Conservation (phyloP, 2,797 vertebrate genomes). For the Gila robusta region DNA sequence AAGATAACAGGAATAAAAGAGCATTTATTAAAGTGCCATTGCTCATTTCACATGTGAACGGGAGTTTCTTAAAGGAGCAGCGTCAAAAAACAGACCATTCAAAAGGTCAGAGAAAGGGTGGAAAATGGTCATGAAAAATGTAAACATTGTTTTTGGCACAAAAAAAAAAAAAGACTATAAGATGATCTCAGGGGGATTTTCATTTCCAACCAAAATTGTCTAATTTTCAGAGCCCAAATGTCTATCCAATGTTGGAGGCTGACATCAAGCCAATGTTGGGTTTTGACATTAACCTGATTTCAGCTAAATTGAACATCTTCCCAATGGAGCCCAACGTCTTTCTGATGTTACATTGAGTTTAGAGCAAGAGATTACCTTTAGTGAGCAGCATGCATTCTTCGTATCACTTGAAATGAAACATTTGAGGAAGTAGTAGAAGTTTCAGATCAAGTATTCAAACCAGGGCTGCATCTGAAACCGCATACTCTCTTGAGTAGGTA, state of each 20-base stretch:
- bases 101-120: neutral
- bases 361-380: neutral
- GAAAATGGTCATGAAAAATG: neutral
- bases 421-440: neutral
- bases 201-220: too few species aligned
- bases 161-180: too few species aligned
- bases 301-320: neutral
- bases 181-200: neutral
- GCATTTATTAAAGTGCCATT: neutral
- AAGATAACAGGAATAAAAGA: neutral
- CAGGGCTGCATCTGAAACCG: neutral
- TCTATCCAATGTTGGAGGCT: neutral
- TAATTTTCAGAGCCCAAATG: too few species aligned
- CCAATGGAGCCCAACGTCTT: too few species aligned
- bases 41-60: neutral
- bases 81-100: neutral
- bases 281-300: neutral
- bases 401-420: neutral
- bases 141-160: too few species aligned
- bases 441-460: neutral
- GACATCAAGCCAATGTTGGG: neutral
- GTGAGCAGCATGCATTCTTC: neutral
- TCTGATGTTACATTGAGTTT: neutral
- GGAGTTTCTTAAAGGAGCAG: neutral
- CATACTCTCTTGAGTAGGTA: neutral